Conservation (phyloP, 2,113 vertebrate species). For the Nannobrachium achirus region DNA sequence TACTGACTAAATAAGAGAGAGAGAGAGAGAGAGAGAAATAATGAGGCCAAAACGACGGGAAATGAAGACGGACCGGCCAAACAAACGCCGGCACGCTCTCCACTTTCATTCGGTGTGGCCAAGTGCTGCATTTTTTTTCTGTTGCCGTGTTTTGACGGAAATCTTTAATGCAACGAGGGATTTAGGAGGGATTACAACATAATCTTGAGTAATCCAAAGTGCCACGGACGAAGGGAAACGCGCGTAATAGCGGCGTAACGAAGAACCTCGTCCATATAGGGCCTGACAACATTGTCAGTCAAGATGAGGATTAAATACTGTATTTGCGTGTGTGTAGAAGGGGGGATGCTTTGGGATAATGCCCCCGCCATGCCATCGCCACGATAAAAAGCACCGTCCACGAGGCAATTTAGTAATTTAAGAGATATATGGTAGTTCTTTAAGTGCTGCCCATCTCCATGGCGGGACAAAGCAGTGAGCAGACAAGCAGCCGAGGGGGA, state of each 20-base stretch:
- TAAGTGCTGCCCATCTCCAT: constrained; percentile 63
- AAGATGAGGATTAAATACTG: constrained; percentile 75
- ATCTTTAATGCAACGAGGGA: constrained; percentile 96
- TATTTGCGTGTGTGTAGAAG: constrained; percentile 42
- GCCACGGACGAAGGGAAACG: constrained; percentile 91
- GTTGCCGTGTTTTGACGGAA: constrained; percentile 96
- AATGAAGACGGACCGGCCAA: constrained; percentile 81
- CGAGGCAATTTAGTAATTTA: constrained; percentile 69
- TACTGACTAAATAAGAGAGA: constrained; percentile 57
- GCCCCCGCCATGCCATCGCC: neutral
- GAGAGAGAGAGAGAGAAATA: constrained; percentile 58
- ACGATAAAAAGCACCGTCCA: constrained; percentile 29
- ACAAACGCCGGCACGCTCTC: constrained; percentile 85
- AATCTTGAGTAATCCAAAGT: constrained; percentile 99
- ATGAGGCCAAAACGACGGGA: constrained; percentile 40
- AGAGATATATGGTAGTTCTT: constrained; percentile 69
- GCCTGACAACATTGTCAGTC: constrained; percentile 91
- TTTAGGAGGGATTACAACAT: constrained; percentile 99
- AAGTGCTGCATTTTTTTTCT: constrained; percentile 91
- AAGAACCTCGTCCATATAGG: constrained; percentile 82
- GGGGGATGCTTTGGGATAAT: constrained; percentile 21
- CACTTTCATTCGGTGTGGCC: constrained; percentile 72
- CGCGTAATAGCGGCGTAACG: constrained; percentile 90
- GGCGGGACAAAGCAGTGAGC: constrained; percentile 64
- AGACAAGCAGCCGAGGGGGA: constrained; percentile 33